phyloP scores from a whole-genome alignment of 2,797 vertebrate genomes.

The Potorous gilbertii region DNA sequence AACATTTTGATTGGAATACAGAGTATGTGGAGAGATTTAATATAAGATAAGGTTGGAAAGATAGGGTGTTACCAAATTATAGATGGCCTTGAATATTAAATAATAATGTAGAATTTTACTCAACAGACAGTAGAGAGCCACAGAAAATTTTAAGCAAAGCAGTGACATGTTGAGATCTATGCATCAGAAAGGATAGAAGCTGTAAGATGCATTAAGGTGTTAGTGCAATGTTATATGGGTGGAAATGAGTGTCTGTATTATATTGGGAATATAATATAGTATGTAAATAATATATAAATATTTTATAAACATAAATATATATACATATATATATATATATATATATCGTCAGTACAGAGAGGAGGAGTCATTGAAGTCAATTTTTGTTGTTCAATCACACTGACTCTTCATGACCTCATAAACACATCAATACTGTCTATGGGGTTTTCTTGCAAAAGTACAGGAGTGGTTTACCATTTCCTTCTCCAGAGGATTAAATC shows the following conservation, averaged over 20 bases:
- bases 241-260: background rate
- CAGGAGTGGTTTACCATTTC: background rate
- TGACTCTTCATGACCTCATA: background rate
- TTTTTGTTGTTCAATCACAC: background rate
- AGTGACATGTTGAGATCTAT: background rate
- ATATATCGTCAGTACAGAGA: background rate
- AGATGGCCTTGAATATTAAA: background rate
- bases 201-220: background rate
- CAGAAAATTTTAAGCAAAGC: background rate
- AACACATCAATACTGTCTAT: background rate
- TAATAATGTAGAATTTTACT: background rate
- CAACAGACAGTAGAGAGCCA: background rate
- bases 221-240: background rate
- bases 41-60: background rate
- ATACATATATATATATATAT: no score
- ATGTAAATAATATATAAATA: no score
- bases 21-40: background rate
- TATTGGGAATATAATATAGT: background rate
- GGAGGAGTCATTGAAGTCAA: background rate
- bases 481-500: background rate
- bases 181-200: background rate
- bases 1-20: background rate
- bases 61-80: background rate
- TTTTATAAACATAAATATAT: no score
- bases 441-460: background rate